Base-by-base conservation (phyloP, 2,113 vertebrate genomes). In the Pycnonotus jocosus region DNA sequence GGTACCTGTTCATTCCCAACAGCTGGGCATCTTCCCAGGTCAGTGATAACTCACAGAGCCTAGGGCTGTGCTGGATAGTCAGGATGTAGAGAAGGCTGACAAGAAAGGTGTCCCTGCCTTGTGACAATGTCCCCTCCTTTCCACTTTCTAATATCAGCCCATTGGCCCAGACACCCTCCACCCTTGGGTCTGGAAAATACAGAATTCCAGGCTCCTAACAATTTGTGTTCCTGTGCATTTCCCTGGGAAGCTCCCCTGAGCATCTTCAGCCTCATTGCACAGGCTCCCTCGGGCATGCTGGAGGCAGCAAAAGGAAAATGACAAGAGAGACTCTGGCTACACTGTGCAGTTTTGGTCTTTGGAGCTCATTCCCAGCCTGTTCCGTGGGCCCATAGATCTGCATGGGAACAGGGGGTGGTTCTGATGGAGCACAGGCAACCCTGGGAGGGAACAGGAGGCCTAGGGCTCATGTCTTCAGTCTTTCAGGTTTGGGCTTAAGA, bases 381-480 rank as follows among this genome's bases (percentile, higher is more conserved):
- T 73, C 42, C 16, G 9, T 37, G 47, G 33, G 33, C 21, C 30
- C 27, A 54, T 1, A 6, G 6, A 2, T 23, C 1, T 4, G 10
- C 30, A 24, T 2, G 7, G 60, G 44, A 85, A 14, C 28, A 51
- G 81, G 27, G 14, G 23, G 2, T 54, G 25, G 11, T 53, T 87
- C 60, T 86, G 44, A 58, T 3, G 12, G n/a, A 53, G 15, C 3
- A 3, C 0, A 0, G 40, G 38, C 68, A 66, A 1, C 56, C 11
- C 28, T 73, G n/a, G 9, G 4, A 20, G 38, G 20, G 8, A 77
- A 54, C 23, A 77, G 68, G 50, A 85, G 38, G 42, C 30, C 33
- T 27, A 37, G 78, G 27, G 8, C 15, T 78, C 33, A 64, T 47
- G n/a, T 70, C 84, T 91, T 89, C 51, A 22, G 37, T 81, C 51